These are phyloP conservation scores for Drosophila bunnanda DNA, from an alignment of 2,888 invertebrate species.

Conservation along the genomic window DNA sequence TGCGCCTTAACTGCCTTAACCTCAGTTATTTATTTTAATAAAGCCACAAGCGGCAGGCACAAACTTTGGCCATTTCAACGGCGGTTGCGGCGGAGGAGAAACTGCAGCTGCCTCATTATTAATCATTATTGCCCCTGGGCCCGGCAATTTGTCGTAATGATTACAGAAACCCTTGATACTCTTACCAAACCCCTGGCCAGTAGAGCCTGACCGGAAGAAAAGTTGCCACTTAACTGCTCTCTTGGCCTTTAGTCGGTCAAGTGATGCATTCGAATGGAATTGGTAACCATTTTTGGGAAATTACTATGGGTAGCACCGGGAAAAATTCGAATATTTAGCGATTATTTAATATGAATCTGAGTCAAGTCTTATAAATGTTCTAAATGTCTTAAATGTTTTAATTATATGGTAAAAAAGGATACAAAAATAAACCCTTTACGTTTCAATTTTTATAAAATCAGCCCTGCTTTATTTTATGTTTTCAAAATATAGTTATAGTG, in stretches of 20 bases:
- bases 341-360: too few relatives aligned
- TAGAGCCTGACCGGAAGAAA: constrained; percentile 1
- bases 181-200: neutral
- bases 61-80: constrained; percentile 56
- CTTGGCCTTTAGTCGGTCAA: constrained; percentile 43
- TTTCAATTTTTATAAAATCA: too few relatives aligned
- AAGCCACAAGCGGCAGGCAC: constrained; percentile 32
- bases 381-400: too few relatives aligned
- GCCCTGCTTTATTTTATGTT: too few relatives aligned
- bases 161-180: constrained; percentile 31
- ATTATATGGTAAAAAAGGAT: too few relatives aligned
- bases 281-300: constrained; percentile 44
- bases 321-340: neutral
- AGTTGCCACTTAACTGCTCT: constrained; percentile 39
- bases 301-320: neutral
- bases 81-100: constrained; percentile 13
- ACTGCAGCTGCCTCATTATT: constrained; percentile 56
- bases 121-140: constrained; percentile 50
- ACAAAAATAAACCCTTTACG: too few relatives aligned
- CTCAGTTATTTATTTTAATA: constrained; percentile 53
- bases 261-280: constrained; percentile 45
- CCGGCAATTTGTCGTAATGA: constrained; percentile 48
- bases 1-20: constrained; percentile 31
- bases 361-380: neutral
- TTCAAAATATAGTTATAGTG: too few relatives aligned